These are phyloP conservation scores for Lophura nycthemera DNA, from an alignment of 2,113 vertebrate genomes.

Conservation along the genomic window DNA sequence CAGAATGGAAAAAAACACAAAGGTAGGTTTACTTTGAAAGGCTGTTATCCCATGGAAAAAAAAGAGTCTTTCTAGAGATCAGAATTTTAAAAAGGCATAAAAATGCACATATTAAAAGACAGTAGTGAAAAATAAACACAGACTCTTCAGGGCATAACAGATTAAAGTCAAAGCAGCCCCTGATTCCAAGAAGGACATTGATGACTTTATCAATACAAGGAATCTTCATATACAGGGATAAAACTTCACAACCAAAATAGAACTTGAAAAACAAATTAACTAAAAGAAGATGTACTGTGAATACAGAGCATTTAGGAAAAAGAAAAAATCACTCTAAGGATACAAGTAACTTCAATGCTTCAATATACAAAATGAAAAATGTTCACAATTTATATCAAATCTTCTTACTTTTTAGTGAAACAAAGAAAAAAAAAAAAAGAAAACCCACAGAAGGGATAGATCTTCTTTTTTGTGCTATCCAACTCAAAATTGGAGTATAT, in stretches of 20 bases:
- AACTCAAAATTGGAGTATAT: not conserved
- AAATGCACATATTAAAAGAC: not conserved
- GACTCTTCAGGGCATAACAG: not conserved
- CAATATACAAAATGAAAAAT: not conserved
- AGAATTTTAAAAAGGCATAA: not conserved
- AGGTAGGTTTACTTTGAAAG: not conserved
- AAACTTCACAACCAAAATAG: not conserved
- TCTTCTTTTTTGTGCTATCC: not conserved
- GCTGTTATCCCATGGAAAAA: not conserved
- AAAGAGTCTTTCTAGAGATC: not conserved
- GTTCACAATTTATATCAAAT: not conserved
- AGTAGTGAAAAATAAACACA: not conserved
- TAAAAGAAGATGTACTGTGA: not conserved
- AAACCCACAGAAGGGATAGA: rapidly evolving
- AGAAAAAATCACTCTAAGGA: not conserved
- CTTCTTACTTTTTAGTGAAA: not conserved
- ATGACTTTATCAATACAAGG: not conserved
- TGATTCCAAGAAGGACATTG: not conserved
- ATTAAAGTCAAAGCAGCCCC: not conserved
- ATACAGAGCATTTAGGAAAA: not conserved
- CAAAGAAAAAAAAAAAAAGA: rapidly evolving
- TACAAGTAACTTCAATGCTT: not conserved
- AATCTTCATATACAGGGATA: not conserved
- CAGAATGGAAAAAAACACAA: not conserved
- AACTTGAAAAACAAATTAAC: not conserved